Percentiles rank a stretch among this genome's conserved stretches.
Conservation (phyloP, 2,888 invertebrate genomes). For the Lasioglossum morio region DNA sequence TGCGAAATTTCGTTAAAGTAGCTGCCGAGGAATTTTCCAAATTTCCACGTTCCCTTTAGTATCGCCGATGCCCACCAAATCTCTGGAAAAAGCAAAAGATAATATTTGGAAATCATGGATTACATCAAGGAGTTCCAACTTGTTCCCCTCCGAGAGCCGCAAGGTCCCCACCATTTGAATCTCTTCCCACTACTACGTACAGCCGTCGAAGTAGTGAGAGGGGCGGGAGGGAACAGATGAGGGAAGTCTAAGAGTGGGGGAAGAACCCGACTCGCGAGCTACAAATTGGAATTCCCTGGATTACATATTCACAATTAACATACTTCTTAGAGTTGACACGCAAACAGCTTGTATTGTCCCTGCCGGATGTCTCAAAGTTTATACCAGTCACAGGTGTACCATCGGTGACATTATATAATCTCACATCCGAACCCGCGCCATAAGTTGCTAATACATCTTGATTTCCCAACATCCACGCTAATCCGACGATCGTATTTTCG, state of each 20-base stretch:
- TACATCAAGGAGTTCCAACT: too few species aligned
- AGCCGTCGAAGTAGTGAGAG: too few species aligned
- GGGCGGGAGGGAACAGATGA: too few species aligned
- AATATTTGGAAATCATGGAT: conserved; percentile 1
- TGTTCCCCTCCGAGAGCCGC: too few species aligned
- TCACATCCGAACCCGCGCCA: conserved; percentile 77
- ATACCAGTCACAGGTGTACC: conserved; percentile 72
- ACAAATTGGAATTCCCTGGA: neutral
- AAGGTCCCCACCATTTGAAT: too few species aligned
- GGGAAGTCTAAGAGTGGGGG: too few species aligned
- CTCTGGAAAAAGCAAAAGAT: conserved; percentile 70
- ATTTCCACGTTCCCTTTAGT: conserved; percentile 78
- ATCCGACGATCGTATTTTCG: conserved; percentile 77
- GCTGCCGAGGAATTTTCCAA: conserved; percentile 77
- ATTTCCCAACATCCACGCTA: conserved; percentile 79
- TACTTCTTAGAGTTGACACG: conserved; percentile 81
- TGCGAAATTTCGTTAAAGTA: conserved; percentile 19
- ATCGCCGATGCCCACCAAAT: conserved; percentile 79
- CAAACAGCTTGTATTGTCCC: conserved; percentile 77
- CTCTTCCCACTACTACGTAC: too few species aligned
- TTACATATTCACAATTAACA: neutral
- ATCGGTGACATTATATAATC: conserved; percentile 77
- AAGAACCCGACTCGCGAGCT: too few species aligned
- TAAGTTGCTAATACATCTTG: conserved; percentile 78
- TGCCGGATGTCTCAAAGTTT: conserved; percentile 73